Conservation (phyloP, 2,888 invertebrate species). For the Listrodromus nycthemerus region DNA sequence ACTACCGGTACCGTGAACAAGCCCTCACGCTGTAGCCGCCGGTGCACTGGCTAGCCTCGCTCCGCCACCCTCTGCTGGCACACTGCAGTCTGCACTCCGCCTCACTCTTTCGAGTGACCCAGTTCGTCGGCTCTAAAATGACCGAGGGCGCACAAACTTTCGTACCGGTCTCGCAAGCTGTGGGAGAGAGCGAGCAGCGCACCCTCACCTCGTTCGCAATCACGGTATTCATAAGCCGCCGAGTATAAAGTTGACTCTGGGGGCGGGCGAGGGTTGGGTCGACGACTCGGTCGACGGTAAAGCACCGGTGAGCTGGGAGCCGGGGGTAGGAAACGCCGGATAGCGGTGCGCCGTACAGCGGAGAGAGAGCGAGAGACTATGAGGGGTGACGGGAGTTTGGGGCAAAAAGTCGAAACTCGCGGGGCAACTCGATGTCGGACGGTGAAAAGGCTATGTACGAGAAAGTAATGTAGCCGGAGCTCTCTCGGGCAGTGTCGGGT, state of each 20-base stretch:
- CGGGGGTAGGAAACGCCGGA: constrained; percentile 20
- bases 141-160: constrained; percentile 64
- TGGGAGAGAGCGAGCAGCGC: constrained; percentile 3
- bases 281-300: constrained; percentile 20
- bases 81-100: constrained; percentile 28
- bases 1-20: neutral
- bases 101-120: constrained; percentile 57
- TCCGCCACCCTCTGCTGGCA: constrained; percentile 19
- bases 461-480: constrained; percentile 60
- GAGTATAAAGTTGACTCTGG: constrained; percentile 75
- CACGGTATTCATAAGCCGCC: constrained; percentile 78
- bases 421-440: constrained; percentile 65
- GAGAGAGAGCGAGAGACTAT: neutral
- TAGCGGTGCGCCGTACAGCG: neutral
- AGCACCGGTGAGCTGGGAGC: constrained; percentile 40
- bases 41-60: constrained; percentile 16
- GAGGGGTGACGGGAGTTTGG: constrained; percentile 9
- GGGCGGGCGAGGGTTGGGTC: neutral
- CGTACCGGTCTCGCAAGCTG: constrained; percentile 40
- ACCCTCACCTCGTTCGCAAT: constrained; percentile 69
- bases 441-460: constrained; percentile 65
- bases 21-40: constrained; percentile 17
- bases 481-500: constrained; percentile 38
- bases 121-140: constrained; percentile 66
- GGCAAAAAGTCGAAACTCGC: constrained; percentile 64